Evolutionary conservation across 2,113 vertebrate genomes (phyloP), one percentile per base, ranked within the genome.

Genomic region (Piaya cayana): DNA sequence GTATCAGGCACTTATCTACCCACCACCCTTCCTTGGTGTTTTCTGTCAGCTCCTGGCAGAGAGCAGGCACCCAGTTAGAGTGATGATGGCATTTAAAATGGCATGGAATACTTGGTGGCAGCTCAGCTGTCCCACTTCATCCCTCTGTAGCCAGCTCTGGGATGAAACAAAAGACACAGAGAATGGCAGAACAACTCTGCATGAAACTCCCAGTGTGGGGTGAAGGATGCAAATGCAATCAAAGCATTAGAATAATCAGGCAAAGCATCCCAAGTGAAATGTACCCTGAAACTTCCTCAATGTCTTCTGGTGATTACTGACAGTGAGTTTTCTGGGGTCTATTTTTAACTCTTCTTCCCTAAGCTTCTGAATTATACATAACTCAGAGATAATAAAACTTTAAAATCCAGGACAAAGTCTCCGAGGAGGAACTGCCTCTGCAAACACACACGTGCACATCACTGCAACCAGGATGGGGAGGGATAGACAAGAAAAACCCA

Each of bases 171-270:
- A 86, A 69, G 49, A 58, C 45, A 63, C 22, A 12, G 6, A 69
- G 30, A 89, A 71, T 0, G 2, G 53, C 43, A 58, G 45, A 87
- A 71, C 5, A 68, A 70, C 80, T 27, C 2, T 4, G 53, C 6
- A 1, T 43, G 47, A 32, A 93, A 79, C n/a, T 87, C 94, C 80
- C 90, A 1, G 2, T 12, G 80, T 0, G 16, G 42, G 65, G 20
- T 71, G 58, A 91, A 91, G 87, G 90, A 87, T 78, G 71, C 59
- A 94, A 95, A 93, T 50, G 63, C 78, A 94, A 91, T 94, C 94
- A 95, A 89, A 76, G 34, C 59, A 42, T 69, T 18, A 68, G 58
- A 84, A 86, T 86, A 86, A 96, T 95, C 62, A 92, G 82, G 47
- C 37, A 52, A 84, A 94, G 49, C 75, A 82, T 92, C 78, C 58